Evolutionary conservation across 2,113 vertebrate genomes (phyloP).

Genomic region (Oncorhynchus clarkii): DNA sequence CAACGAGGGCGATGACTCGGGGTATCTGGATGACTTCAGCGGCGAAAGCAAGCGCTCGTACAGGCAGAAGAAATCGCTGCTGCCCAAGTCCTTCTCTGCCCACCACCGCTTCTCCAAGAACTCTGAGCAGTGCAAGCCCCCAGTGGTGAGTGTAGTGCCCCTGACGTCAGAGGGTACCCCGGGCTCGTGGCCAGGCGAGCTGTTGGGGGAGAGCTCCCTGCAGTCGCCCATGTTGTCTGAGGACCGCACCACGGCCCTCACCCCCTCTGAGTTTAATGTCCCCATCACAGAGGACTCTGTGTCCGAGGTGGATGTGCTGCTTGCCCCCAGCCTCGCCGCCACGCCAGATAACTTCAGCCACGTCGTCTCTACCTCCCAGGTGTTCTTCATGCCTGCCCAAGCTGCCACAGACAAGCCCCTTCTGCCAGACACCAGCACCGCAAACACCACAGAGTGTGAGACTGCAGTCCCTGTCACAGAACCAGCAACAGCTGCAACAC

Average conservation of each 20-base stretch:
- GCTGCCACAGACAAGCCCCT: constrained; percentile 57
- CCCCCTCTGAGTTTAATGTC: constrained; percentile 87
- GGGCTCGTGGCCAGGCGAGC: constrained; percentile 78
- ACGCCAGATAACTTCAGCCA: constrained; percentile 66
- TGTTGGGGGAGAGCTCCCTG: constrained; percentile 77
- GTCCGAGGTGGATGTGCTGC: constrained; percentile 84
- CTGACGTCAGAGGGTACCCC: constrained; percentile 47
- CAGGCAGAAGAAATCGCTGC: constrained; percentile 84
- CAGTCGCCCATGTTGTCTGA: constrained; percentile 88
- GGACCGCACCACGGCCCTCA: constrained; percentile 89
- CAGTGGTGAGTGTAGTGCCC: constrained; percentile 71
- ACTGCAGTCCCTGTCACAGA: constrained; percentile 48
- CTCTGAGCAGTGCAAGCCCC: constrained; percentile 73
- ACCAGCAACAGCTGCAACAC: constrained; percentile 50
- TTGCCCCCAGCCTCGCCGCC: constrained; percentile 69
- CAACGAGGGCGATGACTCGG: constrained; percentile 92
- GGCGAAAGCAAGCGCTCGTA: constrained; percentile 70
- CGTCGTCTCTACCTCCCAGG: constrained; percentile 77
- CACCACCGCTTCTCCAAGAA: constrained; percentile 88
- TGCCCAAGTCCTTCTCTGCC: constrained; percentile 92
- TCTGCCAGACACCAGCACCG: constrained; percentile 66
- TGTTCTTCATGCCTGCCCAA: constrained; percentile 64
- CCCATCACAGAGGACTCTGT: constrained; percentile 89
- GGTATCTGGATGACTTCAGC: constrained; percentile 86
- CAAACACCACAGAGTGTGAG: constrained; percentile 71